Conservation (phyloP, 53 echinoderm and acorn worm genomes). For the Holothuria leucospilota region DNA sequence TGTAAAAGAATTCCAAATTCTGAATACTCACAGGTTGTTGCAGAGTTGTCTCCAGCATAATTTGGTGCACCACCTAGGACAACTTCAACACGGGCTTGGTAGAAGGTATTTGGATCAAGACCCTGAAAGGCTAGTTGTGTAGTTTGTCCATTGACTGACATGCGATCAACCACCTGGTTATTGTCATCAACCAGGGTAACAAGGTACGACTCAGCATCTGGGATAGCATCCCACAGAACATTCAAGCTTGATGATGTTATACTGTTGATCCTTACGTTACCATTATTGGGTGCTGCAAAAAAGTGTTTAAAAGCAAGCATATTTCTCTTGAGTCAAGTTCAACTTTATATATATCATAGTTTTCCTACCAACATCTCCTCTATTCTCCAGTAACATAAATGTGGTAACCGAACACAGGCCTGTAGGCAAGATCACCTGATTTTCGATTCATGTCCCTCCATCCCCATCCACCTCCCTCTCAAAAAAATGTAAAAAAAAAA, state of each 20-base stretch:
- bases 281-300: neutral
- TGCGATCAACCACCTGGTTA: neutral
- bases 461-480: no score
- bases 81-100: constrained; percentile 9
- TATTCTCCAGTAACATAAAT: no score
- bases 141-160: neutral
- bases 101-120: constrained; percentile 13
- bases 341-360: no score
- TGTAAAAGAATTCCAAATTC: no score
- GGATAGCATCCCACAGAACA: constrained; percentile 11
- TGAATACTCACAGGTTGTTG: constrained; percentile 7
- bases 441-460: no score
- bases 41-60: neutral
- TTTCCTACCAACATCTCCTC: no score
- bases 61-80: neutral
- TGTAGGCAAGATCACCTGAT: no score
- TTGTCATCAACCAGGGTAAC: constrained; percentile 14
- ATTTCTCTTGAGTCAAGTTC: no score
- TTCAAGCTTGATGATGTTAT: constrained; percentile 35
- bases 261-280: constrained; percentile 11
- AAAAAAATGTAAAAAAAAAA: no score
- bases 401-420: no score
- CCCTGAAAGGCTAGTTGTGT: neutral
- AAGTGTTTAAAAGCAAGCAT: no score
- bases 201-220: neutral